These are phyloP conservation scores for Dorcus parallelipipedus DNA, from an alignment of 2,888 invertebrate genomes.

Conservation along the genomic window DNA sequence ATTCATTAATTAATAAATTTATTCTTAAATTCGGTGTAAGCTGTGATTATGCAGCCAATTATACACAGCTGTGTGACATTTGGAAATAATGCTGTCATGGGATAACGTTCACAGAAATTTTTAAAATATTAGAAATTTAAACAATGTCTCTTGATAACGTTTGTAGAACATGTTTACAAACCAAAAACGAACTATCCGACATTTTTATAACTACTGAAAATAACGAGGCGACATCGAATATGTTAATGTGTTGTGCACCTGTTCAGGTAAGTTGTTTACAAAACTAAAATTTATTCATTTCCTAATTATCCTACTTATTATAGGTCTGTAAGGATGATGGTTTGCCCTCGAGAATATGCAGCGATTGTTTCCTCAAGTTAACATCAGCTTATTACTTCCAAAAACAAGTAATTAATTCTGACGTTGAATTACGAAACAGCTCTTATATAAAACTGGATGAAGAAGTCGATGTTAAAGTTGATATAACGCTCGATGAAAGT, in stretches of 20 bases:
- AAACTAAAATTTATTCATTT: slow-evolving; percentile 3
- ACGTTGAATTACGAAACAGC: slow-evolving; percentile 3
- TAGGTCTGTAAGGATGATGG: background rate
- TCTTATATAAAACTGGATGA: background rate
- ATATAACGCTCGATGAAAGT: background rate
- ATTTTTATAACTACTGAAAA: slow-evolving; percentile 9
- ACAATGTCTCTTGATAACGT: background rate
- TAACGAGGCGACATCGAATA: slow-evolving; percentile 3
- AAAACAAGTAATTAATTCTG: slow-evolving; percentile 13
- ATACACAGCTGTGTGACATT: too few species aligned
- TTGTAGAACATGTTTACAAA: slow-evolving; percentile 13
- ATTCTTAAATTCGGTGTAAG: too few species aligned
- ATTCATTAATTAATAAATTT: too few species aligned
- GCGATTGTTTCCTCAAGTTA: slow-evolving; percentile 5
- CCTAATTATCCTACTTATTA: background rate
- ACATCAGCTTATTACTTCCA: slow-evolving; percentile 1
- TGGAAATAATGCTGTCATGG: too few species aligned
- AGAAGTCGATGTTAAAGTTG: background rate
- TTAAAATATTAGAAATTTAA: background rate
- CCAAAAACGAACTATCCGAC: slow-evolving; percentile 2
- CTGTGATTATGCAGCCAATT: too few species aligned
- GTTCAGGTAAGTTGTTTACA: slow-evolving; percentile 4
- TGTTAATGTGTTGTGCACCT: slow-evolving; percentile 7
- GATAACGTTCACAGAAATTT: too few species aligned
- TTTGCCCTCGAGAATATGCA: slow-evolving; percentile 8